Conservation (phyloP, 2,888 invertebrate genomes). For the Copidosoma aretas region DNA sequence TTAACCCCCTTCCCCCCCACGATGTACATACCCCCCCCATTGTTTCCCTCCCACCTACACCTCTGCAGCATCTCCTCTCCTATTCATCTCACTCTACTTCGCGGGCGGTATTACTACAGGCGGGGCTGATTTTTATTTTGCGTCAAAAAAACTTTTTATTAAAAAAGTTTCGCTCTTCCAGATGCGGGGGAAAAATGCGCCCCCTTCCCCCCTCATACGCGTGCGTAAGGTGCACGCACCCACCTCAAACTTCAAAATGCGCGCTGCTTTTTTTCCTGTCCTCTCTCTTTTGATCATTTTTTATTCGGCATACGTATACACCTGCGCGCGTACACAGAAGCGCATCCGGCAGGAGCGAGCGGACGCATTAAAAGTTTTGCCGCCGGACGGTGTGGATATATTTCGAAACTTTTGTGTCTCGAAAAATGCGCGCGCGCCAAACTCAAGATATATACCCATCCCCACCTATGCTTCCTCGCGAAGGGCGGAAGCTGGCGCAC, state of each 20-base stretch:
- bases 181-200: slow-evolving; percentile 2
- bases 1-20: slow-evolving; percentile 24
- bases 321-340: slow-evolving; percentile 15
- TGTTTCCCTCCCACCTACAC: slow-evolving; percentile 1
- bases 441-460: slow-evolving; percentile 33
- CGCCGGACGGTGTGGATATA: slow-evolving; percentile 57
- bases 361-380: slow-evolving; percentile 61
- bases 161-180: slow-evolving; percentile 56
- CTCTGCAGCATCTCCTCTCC: slow-evolving; percentile 19
- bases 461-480: background rate
- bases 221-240: slow-evolving; percentile 18
- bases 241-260: slow-evolving; percentile 14
- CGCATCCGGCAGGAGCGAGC: slow-evolving; percentile 45
- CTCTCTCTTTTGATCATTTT: slow-evolving; percentile 17
- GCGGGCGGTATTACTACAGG: slow-evolving; percentile 21
- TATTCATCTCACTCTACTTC: slow-evolving; percentile 34
- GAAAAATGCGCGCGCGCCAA: slow-evolving; percentile 53
- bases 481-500: background rate
- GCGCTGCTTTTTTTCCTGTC: background rate
- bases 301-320: slow-evolving; percentile 13
- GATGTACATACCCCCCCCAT: slow-evolving; percentile 1
- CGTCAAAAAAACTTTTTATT: slow-evolving; percentile 59
- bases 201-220: background rate
- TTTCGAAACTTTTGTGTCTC: slow-evolving; percentile 62
- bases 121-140: slow-evolving; percentile 55